Base-by-base conservation (phyloP, 2,888 invertebrate genomes). In the Pachliopta kotzebuea region DNA sequence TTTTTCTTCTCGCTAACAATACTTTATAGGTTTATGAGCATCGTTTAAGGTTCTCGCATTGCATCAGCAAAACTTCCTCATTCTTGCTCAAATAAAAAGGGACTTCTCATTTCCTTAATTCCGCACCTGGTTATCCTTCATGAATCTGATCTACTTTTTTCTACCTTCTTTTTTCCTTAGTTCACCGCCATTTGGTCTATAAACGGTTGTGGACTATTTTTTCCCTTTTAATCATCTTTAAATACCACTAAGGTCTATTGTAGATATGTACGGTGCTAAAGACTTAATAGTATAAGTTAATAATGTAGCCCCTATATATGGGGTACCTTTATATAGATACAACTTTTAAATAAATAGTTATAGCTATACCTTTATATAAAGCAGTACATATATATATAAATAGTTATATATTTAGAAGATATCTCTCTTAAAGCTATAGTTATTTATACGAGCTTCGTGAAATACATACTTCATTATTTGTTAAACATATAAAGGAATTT, bases 41-140 rank as follows among this genome's bases (percentile, higher is more conserved):
- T 20, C 56, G 37, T 24, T 62, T 37, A 62, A 56, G 17, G 17
- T 21, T 14, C 23, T 50, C n/a, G 50, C 37, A 60, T 64, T 60
- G 63, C 63, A 60, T 55, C 59, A 60, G 31, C 59, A 59, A 37
- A 50, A 37, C 59, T 63, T 59, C 63, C 63, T 59, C 55, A 56
- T 62, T 31, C 37, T 56, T 52, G 56, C 31, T 56, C 11, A 49
- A 55, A 60, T 54, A 60, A 49, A 49, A 64, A 56, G 59, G 23
- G 49, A 55, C 37, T 60, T 50, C 56, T 56, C 17, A 50, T 24
- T 64, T 60, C 63, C 63, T 59, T 29, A 54, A 59, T 60, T 45
- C 37, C 11, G 14, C 6, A 23, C 42, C 62, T 57, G 11, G 63
- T 54, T 45, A 31, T 54, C 63, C 63, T 64, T 64, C 63, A 50